Base-by-base conservation (phyloP, 2,888 invertebrate genomes). In the Perizoma flavofasciatum region DNA sequence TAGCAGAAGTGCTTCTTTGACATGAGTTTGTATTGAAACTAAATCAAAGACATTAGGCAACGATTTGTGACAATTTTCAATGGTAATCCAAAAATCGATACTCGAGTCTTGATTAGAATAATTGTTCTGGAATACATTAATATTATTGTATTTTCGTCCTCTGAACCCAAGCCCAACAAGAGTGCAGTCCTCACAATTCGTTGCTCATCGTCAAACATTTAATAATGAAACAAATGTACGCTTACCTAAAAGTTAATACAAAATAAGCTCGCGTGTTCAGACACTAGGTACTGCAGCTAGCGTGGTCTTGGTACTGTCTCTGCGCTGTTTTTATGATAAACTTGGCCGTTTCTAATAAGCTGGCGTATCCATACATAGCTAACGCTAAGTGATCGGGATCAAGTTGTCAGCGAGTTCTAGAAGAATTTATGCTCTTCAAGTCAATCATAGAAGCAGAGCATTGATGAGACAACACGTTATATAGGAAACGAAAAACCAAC, bases 211-310 rank as follows among this genome's bases (percentile, higher is more conserved):
- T 76, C 39, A 81, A 83, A 83, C 78, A 81, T 83, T 75, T 80
- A 77, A 80, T 71, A 78, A 73, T 77, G 73, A 77, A 83, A 86
- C 81, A 81, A 80, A 74, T 75, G 67, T 58, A 69, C 51, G 49
- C 62, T 68, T 80, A 80, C 73, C 74, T 73, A 60, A 53, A 45
- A 59, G 60, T 72, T 66, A 71, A 70, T 87, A 85, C 74, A 86
- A 88, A 85, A 85, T 88, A 89, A 89, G 89, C 89, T 89, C 89
- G 69, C 75, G 74, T 78, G 75, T 79, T n/a, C 79, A 75, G 73
- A 81, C 82, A 75, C 72, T 74, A 22, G 22, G 3, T 22, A 78
- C 81, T 83, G 85, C 82, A 84, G 83, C 85, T 80, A 77, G 71
- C 55, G 49, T 61, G 65, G 56, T 61, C 11, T 55, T 44, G 41